Evolutionary conservation across 2,797 vertebrate species (phyloP), one percentile per base, ranked within the genome.

Genomic region (Sebastiscus albofasciatus): DNA sequence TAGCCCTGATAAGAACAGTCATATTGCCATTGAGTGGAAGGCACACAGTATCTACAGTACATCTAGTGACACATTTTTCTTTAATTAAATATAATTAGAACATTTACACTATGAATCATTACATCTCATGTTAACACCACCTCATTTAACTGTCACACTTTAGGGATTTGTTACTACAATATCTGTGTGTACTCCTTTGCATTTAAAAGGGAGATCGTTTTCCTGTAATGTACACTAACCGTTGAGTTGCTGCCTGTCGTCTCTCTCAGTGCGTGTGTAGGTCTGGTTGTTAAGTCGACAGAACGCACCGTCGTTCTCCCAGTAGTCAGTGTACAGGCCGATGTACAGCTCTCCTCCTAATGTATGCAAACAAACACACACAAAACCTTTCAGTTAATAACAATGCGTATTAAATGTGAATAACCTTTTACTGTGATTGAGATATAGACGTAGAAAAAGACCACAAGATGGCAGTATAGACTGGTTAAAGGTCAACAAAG

Each of bases 271-370:
- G 70, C 98, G 96, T 0, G 98, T 97, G 66, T 97, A 97, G 2
- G 96, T 94, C 72, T 95, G 74, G 68, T 94, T 96, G 68, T 96
- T 97, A 22, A 95, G 92, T 73, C 97, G 96, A 89, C 98, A 98
- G 36, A 99, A 61, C 3, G 98, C 97, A 0, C 97, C 97, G 1
- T 99, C 98, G 26, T 98, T 97, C 82, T 97, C 97, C 98, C 98
- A 99, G 92, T 98, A 99, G 92, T 99, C 98, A 0, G 96, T 98
- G 90, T 98, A 99, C 36, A 99, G 95, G 8, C 97, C 98, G 6
- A 97, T 87, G 60, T 97, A 99, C 69, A 99, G 93, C 71, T 98
- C 97, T 26, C 96, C 96, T 83, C 96, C 98, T 99, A 79, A 75
- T 60, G 3, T 12, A 72, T 2, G 68, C 68, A 64, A 46, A 80